Evolutionary conservation across 1,140 invertebrate genomes (phyloP).

Genomic region (Fopius arisanus): DNA sequence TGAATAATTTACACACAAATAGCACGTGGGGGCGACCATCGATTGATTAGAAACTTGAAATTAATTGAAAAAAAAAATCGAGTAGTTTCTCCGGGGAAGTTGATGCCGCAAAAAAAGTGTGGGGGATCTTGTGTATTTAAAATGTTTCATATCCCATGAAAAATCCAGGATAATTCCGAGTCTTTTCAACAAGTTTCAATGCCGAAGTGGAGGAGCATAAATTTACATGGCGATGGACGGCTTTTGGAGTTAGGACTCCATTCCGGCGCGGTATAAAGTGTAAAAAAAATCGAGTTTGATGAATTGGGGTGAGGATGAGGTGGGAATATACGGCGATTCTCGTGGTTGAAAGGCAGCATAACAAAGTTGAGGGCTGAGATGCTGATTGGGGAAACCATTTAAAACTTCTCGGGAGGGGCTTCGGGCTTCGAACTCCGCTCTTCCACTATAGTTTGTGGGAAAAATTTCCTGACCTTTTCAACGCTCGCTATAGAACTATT

Average conservation of each 20-base stretch:
- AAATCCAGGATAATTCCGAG: background rate
- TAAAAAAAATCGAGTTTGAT: background rate
- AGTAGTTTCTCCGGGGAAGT: too few species aligned
- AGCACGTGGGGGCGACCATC: too few species aligned
- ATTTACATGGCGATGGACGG: conserved; percentile 20
- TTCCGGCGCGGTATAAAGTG: background rate
- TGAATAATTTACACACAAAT: background rate
- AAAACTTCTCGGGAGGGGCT: conserved; percentile 8
- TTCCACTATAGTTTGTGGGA: background rate
- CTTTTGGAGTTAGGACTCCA: background rate
- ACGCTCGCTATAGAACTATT: background rate
- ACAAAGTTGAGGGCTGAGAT: background rate
- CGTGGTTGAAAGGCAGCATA: background rate
- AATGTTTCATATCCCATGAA: background rate
- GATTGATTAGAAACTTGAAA: too few species aligned
- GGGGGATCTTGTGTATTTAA: background rate
- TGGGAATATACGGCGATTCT: background rate
- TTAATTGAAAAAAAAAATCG: conserved; percentile 8
- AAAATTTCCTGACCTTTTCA: background rate
- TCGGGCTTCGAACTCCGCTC: background rate
- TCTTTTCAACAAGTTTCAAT: background rate
- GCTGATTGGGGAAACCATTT: conserved; percentile 27
- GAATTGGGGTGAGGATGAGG: background rate
- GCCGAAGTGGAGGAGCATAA: conserved; percentile 10
- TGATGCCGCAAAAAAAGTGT: background rate